Base-by-base conservation (phyloP, 2,888 invertebrate species). In the Netelia fuscicornis region DNA sequence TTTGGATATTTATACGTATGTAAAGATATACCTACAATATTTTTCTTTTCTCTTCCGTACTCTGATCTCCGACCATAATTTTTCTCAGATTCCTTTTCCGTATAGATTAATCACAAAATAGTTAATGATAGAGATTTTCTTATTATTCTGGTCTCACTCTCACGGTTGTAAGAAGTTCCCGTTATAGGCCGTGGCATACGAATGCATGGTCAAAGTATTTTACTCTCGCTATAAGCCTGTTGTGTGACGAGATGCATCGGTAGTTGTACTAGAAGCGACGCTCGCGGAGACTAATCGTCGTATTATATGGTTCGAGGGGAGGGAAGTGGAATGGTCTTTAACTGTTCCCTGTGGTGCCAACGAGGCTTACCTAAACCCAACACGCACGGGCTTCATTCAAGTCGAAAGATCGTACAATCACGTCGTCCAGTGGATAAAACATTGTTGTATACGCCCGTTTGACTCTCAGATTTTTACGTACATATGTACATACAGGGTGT, bases 101-200 rank as follows among this genome's bases (percentile, higher is more conserved):
- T 65, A 30, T 10, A 58, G 1, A n/a, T 37, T 64, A 64, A 64
- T 25, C 23, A 64, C 64, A 30, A 11, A 64, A 67, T 58, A 11
- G 9, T 60, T 74, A 67, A 80, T 80, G 25, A 72, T 56, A 75
- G 75, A 75, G 11, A 75, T 75, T 44, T 44, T 56, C 20, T 72
- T 67, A 20, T 48, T 37, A 48, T 60, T 11, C 20, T 60, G 48
- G 42, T 37, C 64, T 30, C 1, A 10, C 65, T 11, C 23, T 64
- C 8, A 10, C 48, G 30, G 37, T 23, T 72, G 23, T 56, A 79
- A 48, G 13, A 10, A 48, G 2, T 48, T 48, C 13, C 48, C 48
- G 48, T 48, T 48, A 48, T 48, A 48, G 11, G 48, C 13, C 13
- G 10, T 48, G 10, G 13, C 3, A 13, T 48, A 48, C 48, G 13